A percentile compares a stretch with the other conserved stretches of the same genome.
phyloP scores from a whole-genome alignment of 2,888 invertebrate genomes.

The Agapostemon virescens region DNA sequence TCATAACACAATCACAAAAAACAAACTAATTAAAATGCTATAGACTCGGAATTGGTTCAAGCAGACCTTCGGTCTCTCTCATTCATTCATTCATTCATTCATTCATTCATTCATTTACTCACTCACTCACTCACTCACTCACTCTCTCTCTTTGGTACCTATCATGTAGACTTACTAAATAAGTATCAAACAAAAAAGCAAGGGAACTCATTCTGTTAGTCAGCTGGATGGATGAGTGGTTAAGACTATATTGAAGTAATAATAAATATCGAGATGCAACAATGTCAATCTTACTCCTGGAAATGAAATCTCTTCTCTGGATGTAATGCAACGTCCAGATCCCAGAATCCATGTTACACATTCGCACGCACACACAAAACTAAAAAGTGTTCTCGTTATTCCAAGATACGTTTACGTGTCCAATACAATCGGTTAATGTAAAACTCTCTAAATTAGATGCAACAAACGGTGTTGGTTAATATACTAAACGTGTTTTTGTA shows the following conservation, averaged over 20 bases:
- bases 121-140: not conserved
- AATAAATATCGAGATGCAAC: constrained; percentile 40
- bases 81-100: not conserved
- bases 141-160: constrained; percentile 68
- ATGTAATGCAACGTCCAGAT: constrained; percentile 8
- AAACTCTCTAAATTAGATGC: constrained; percentile 24
- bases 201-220: constrained; percentile 73
- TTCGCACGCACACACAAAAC: not conserved
- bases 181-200: constrained; percentile 54
- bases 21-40: constrained; percentile 33
- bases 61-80: constrained; percentile 44
- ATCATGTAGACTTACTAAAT: constrained; percentile 61
- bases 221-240: constrained; percentile 80
- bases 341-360: constrained; percentile 16
- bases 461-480: constrained; percentile 42
- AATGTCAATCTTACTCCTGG: constrained; percentile 36
- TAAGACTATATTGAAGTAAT: constrained; percentile 66
- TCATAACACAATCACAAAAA: constrained; percentile 46
- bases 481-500: constrained; percentile 6
- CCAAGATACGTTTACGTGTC: constrained; percentile 11
- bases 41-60: constrained; percentile 40
- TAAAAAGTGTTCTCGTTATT: constrained; percentile 1
- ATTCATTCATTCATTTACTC: not conserved
- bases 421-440: constrained; percentile 38
- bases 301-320: constrained; percentile 33